phyloP scores from a whole-genome alignment of 2,113 vertebrate genomes.

The Hystrix brachyura region DNA sequence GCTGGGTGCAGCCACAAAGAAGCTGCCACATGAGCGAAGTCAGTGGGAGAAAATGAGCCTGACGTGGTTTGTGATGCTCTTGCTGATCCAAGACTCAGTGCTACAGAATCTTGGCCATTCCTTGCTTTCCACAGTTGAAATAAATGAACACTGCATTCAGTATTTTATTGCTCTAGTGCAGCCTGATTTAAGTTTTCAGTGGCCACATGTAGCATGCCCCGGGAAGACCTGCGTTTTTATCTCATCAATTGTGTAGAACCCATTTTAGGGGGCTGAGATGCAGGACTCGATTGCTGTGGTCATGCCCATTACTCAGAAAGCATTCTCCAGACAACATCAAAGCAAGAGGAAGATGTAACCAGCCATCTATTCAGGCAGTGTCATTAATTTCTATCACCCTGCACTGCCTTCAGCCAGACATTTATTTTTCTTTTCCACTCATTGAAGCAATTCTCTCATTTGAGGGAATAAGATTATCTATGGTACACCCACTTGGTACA shows the following conservation, averaged over 20 bases:
- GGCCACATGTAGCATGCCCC: fast-evolving
- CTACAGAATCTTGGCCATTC: background rate
- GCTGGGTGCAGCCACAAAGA: background rate
- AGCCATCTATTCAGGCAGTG: background rate
- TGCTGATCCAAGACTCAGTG: fast-evolving
- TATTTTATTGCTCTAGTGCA: fast-evolving
- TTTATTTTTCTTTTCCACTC: background rate
- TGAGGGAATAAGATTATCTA: slow-evolving; percentile 59
- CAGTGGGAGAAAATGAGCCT: fast-evolving
- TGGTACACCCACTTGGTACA: background rate
- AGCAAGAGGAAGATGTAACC: background rate
- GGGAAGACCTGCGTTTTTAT: fast-evolving
- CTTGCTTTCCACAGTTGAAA: background rate
- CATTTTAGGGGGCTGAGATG: fast-evolving
- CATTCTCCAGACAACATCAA: background rate
- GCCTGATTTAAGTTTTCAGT: fast-evolving
- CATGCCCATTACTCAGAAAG: fast-evolving
- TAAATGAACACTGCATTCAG: fast-evolving
- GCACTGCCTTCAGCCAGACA: background rate
- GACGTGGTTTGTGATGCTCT: fast-evolving
- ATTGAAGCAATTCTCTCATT: background rate
- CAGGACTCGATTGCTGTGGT: fast-evolving
- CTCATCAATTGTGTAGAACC: fast-evolving
- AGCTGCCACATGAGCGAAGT: fast-evolving
- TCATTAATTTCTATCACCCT: slow-evolving; percentile 35